Evolutionary conservation across 2,888 invertebrate genomes (phyloP).

Genomic region (Eupithecia tripunctaria): DNA sequence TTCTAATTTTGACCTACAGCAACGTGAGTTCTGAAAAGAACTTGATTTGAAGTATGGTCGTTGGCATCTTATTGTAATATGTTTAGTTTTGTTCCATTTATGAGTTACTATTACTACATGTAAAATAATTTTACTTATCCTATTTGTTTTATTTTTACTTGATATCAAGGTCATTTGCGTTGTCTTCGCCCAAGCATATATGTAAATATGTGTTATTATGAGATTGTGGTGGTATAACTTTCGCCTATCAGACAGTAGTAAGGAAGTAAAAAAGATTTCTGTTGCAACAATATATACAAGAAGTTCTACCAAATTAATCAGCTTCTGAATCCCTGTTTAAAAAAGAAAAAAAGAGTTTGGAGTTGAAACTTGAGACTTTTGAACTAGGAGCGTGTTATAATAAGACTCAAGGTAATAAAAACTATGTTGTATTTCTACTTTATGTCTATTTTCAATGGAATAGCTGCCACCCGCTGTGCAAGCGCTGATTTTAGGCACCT

Average conservation of each 20-base stretch:
- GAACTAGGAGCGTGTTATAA: neutral
- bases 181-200: too few species aligned
- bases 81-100: neutral
- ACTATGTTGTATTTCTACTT: neutral
- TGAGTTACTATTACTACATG: neutral
- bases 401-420: neutral
- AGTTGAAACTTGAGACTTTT: too few species aligned
- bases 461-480: neutral
- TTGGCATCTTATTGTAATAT: neutral
- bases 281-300: neutral
- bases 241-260: neutral
- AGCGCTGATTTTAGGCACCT: constrained; percentile 18
- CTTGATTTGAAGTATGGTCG: neutral
- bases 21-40: neutral
- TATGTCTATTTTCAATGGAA: neutral
- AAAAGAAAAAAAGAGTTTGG: too few species aligned
- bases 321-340: neutral
- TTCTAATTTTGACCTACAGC: neutral
- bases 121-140: too few species aligned
- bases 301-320: neutral
- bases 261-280: neutral
- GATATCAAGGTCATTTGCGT: too few species aligned
- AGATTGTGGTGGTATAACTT: too few species aligned
- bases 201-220: too few species aligned
- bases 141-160: too few species aligned